Base-by-base conservation (phyloP, 2,888 invertebrate species). In the Drosophila kuntzei region DNA sequence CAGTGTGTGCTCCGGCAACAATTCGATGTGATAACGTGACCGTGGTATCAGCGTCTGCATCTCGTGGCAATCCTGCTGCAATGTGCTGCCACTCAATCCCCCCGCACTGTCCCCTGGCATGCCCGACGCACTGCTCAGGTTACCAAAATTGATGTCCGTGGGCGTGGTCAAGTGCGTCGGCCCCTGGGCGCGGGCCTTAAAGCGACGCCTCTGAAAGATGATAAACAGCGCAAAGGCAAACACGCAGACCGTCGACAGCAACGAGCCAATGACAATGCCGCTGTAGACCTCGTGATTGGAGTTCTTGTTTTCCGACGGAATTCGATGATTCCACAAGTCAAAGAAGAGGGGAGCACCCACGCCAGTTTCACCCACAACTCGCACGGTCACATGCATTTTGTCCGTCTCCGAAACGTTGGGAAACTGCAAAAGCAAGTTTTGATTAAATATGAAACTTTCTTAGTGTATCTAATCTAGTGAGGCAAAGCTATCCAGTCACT, bases 31-130 rank as follows among this genome's bases (percentile, higher is more conserved):
- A 22, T 84, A 79, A 2, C 87, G 82, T 0, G 90, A 86, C 41
- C 90, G 89, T 2, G 92, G 91, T 65, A 92, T 92, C 6, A 92
- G 78, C 1, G 92, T 92, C 77, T 92, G 92, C 92, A 92, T 92
- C 81, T 92, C 92, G 62, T 92, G 92, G 27, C 90, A 90, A 55
- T 92, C 92, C 62, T 90, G 90, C 57, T 91, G 90, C 68, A 90
- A 76, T 1, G 91, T 89, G 44, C 89, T 87, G 29, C 90, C 90
- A 59, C 91, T 91, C 2, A 91, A 41, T 0, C 90, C 91, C 0
- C 90, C 91, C 1, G 91, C 90, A 62, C 91, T 91, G 16, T 91
- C 91, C 2, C 90, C 88, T 0, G 91, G 91, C 49, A 91, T 76
- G 14, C 89, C 90, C 2, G 87, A 82, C 29, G 81, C 82, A 20